phyloP scores from a whole-genome alignment of 2,113 vertebrate genomes.

The Hyla sarda region DNA sequence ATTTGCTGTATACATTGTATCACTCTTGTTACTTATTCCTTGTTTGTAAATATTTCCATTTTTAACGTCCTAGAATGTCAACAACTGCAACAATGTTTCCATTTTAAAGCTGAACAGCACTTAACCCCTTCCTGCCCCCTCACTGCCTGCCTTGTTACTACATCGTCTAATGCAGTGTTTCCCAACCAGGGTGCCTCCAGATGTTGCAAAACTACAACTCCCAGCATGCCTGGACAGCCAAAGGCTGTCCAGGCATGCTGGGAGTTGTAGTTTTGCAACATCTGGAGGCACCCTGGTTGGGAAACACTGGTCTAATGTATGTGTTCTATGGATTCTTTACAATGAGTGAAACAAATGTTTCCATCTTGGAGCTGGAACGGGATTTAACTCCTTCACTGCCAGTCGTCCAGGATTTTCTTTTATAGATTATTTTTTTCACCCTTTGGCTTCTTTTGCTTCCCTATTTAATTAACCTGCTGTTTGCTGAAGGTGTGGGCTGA shows the following conservation, averaged over 20 bases:
- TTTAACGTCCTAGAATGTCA: neutral
- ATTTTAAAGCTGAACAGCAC: neutral
- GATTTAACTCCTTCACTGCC: no score
- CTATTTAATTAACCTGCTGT: neutral
- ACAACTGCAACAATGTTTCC: neutral
- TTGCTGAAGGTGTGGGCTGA: slow-evolving; percentile 8
- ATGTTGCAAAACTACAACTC: no score
- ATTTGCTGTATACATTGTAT: neutral
- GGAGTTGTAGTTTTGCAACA: no score
- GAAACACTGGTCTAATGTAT: no score
- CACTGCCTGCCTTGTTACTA: neutral
- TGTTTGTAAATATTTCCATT: no score
- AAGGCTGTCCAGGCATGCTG: no score
- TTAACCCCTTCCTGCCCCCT: neutral
- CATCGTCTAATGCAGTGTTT: no score
- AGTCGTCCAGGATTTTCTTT: no score
- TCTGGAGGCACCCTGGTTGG: no score
- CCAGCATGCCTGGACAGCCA: no score
- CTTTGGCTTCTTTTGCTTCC: neutral
- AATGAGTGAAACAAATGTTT: neutral
- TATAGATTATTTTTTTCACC: neutral
- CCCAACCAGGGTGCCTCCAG: no score
- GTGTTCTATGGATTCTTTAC: neutral
- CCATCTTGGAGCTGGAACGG: no score
- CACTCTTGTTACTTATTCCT: neutral